Evolutionary conservation across 2,888 invertebrate genomes (phyloP), one percentile per base, ranked within the genome.

Genomic region (Latrodectus hesperus): DNA sequence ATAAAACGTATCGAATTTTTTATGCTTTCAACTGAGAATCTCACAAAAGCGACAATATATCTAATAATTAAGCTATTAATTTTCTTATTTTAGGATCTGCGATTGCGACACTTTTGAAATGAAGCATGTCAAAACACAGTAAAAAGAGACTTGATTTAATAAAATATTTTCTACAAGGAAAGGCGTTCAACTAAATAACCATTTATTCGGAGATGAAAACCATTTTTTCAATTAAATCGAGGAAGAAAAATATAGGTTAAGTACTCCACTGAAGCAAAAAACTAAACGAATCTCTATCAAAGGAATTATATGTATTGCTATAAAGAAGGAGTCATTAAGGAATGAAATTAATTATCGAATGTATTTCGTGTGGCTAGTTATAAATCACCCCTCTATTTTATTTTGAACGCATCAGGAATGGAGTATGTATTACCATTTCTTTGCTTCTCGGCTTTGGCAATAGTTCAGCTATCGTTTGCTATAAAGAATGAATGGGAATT

Each of bases 401-500:
- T n/a, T 60, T 60, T 12, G 12, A 60, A n/a, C 60, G 60, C n/a
- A 16, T 16, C 60, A 60, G n/a, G 38, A 38, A 38, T 38, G 38
- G 38, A 38, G 38, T 38, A 38, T 38, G 38, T 38, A 60, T 60
- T 16, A 60, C n/a, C 12, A 60, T 60, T 60, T 60, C 60, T 16
- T 38, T 38, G 10, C 60, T 60, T 60, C n/a, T 11, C 60, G 38
- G 38, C 16, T 60, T 60, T 60, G 60, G 60, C 11, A 60, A 60
- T n/a, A 14, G 60, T n/a, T 60, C 12, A 60, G 60, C 11, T 60
- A n/a, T 16, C n/a, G 3, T 60, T 60, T 60, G 60, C n/a, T n/a
- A 60, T n/a, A 60, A 12, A n/a, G n/a, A 60, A 60, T 26, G 65
- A 77, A 77, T 67, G 67, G 38, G 64, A n/a, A 64, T 17, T 17